Conservation (phyloP, 2,888 invertebrate species). For the Thymelicus acteon region DNA sequence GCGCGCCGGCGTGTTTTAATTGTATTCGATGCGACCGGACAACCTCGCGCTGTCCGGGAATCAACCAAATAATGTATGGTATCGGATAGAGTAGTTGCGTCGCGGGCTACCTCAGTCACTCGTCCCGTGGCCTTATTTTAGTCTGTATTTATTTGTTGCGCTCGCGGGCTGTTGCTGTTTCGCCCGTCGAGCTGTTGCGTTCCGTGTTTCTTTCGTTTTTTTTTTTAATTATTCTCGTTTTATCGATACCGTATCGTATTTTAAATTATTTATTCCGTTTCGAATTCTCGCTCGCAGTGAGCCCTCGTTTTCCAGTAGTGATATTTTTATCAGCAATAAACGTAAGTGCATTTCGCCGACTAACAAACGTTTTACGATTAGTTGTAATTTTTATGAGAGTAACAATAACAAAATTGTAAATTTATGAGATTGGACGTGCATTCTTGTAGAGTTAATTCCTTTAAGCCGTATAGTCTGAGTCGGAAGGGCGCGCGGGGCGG, state of each 20-base stretch:
- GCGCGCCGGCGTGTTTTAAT: constrained; percentile 25
- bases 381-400: constrained; percentile 71
- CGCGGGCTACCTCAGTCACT: constrained; percentile 83
- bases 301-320: constrained; percentile 83
- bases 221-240: constrained; percentile 70
- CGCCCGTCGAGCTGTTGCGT: constrained; percentile 77
- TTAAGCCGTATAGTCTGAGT: constrained; percentile 83
- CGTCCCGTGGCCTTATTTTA: constrained; percentile 79
- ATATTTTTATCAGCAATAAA: constrained; percentile 85
- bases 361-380: constrained; percentile 72
- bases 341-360: constrained; percentile 79
- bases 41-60: constrained; percentile 44
- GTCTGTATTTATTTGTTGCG: constrained; percentile 80
- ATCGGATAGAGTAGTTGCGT: constrained; percentile 70
- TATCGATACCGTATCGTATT: constrained; percentile 70
- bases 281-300: constrained; percentile 75
- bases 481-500: constrained; percentile 43
- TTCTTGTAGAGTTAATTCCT: constrained; percentile 82
- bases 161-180: constrained; percentile 81
- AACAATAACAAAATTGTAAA: constrained; percentile 72
- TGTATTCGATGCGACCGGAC: constrained; percentile 42
- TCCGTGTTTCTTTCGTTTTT: constrained; percentile 78
- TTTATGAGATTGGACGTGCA: constrained; percentile 84
- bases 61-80: constrained; percentile 64
- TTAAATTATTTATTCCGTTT: constrained; percentile 78